A percentile compares a stretch with the other conserved stretches of the same genome.
phyloP scores from a whole-genome alignment of 2,888 invertebrate genomes.

The Dynastes hyllus region DNA sequence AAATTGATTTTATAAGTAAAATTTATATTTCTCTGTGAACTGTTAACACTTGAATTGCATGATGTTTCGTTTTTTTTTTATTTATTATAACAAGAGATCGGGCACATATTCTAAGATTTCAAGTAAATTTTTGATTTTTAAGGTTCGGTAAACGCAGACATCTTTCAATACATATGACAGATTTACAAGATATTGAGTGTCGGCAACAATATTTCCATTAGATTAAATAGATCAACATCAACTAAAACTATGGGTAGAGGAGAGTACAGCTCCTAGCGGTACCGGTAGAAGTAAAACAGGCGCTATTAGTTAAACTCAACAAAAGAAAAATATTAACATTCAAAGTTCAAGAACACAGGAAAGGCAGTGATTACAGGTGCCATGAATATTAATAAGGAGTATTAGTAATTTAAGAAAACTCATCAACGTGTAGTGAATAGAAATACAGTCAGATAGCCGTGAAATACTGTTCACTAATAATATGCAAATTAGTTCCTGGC shows the following conservation, averaged over 20 bases:
- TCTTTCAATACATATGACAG: no score
- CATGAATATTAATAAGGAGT: slow-evolving; percentile 7
- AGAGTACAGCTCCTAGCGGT: not conserved
- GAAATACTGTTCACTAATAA: not conserved
- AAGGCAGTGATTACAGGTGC: not conserved
- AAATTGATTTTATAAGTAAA: not conserved
- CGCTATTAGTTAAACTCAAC: no score
- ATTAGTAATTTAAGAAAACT: slow-evolving; percentile 1
- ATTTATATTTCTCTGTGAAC: not conserved
- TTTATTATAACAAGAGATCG: no score
- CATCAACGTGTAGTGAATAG: not conserved
- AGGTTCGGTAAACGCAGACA: no score
- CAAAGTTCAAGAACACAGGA: not conserved
- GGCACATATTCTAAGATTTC: no score
- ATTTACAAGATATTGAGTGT: no score
- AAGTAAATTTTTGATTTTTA: no score
- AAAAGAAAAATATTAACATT: not conserved
- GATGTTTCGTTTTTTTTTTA: no score
- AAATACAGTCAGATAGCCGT: not conserved
- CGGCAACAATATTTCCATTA: no score
- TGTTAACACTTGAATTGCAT: no score
- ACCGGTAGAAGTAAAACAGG: no score
- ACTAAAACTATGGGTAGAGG: not conserved
- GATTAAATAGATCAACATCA: not conserved
- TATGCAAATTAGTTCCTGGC: slow-evolving; percentile 4